Evolutionary conservation across 2,888 invertebrate genomes (phyloP), one percentile per base, ranked within the genome.

Genomic region (Camptogramma bilineatum): DNA sequence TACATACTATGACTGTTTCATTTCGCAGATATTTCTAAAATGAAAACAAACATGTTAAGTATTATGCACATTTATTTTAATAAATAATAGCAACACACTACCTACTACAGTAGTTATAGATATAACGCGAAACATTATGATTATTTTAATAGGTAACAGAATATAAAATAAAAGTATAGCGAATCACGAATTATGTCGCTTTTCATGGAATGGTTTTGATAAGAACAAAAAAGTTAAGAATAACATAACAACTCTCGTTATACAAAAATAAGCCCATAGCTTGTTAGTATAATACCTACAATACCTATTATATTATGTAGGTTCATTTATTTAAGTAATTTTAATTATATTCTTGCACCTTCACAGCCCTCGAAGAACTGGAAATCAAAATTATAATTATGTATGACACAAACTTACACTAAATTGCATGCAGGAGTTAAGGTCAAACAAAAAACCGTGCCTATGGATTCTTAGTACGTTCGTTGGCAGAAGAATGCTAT

Each of bases 351-450:
- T 73, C 68, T 71, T 74, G 73, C 69, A 62, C 68, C 59, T 71
- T 82, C 80, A 87, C 77, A 88, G 81, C 66, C 82, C 82, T 58
- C 86, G 87, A 60, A 87, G 83, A 80, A 79, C 89, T 89, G 87
- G 80, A 79, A 80, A 88, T 87, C 84, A 73, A 86, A 84, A 64
- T 66, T 18, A 0, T 31, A 21, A 16, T n/a, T n/a, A n/a, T n/a
- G n/a, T n/a, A 47, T 55, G 55, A 55, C 28, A 34, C 21, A 56
- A 52, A 39, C 34, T 39, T 52, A 42, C 16, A 42, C 17, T 16
- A 17, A 5, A 44, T 44, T 8, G 5, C 17, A 17, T 44, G 44
- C 44, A 44, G 17, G 17, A 44, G 2, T 10, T 10, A 44, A 5
- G 16, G 17, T 44, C 16, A 7, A 16, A 44, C 16, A 7, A 16